A percentile compares a stretch with the other conserved stretches of the same genome.
Evolutionary conservation across 2,113 vertebrate genomes (phyloP).

Genomic region (Pyrgilauda ruficollis): DNA sequence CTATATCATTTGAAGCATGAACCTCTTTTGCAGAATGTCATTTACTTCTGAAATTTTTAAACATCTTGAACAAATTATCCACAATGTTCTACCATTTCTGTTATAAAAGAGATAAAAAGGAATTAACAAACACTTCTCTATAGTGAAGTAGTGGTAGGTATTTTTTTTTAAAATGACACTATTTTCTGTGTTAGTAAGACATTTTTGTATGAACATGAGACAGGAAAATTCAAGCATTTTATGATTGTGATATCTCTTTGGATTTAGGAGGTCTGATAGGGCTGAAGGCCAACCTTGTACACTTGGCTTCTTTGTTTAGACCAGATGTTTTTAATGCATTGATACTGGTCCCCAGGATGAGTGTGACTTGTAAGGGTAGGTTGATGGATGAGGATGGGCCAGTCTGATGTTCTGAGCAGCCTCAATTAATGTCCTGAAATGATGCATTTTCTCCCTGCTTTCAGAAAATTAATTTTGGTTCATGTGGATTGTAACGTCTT

Average conservation of each 20-base stretch:
- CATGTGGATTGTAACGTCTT: constrained; percentile 5
- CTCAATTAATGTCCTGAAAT: constrained; percentile 23
- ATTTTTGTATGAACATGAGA: not conserved
- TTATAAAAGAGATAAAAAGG: not conserved
- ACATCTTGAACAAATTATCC: not conserved
- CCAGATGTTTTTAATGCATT: not conserved
- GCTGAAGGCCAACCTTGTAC: not conserved
- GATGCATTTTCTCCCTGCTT: constrained; percentile 42
- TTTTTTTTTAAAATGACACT: not conserved
- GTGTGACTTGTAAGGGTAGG: not conserved
- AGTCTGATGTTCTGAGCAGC: not conserved
- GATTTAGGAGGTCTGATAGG: not conserved
- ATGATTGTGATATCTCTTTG: not conserved
- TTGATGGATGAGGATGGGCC: not conserved
- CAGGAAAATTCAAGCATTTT: not conserved
- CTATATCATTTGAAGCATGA: not conserved
- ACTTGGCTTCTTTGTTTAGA: not conserved
- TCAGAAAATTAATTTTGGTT: constrained; percentile 49
- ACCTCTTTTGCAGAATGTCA: not conserved
- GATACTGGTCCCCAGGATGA: not conserved
- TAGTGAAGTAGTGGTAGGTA: not conserved
- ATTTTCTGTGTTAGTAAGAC: not conserved
- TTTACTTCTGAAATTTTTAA: not conserved
- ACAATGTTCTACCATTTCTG: not conserved
- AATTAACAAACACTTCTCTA: not conserved